Percentiles rank a stretch among this genome's conserved stretches.
phyloP scores from a whole-genome alignment of 2,888 invertebrate genomes.

The Nymphalis urticae region DNA sequence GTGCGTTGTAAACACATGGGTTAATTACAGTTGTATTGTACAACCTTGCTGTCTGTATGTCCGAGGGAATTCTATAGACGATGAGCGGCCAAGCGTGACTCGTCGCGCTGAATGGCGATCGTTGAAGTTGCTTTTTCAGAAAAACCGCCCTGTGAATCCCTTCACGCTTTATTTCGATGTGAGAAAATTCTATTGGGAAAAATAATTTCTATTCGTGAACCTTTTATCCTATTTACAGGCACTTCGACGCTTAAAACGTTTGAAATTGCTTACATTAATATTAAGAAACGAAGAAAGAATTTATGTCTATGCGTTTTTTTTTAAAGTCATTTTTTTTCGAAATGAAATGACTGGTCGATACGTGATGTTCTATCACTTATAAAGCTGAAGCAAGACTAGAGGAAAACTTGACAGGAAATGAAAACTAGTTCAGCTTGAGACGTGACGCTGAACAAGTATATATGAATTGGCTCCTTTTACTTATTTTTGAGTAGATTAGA shows the following conservation, averaged over 20 bases:
- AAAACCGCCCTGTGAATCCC: constrained; percentile 40
- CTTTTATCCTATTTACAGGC: constrained; percentile 55
- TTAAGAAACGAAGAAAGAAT: constrained; percentile 1
- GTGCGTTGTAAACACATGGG: no score
- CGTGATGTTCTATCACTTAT: no score
- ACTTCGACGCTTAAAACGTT: constrained; percentile 45
- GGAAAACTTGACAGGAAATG: no score
- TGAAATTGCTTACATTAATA: constrained; percentile 40
- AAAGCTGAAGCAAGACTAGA: no score
- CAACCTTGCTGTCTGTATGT: constrained; percentile 19
- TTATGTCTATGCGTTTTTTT: background rate
- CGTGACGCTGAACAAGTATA: no score
- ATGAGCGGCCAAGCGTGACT: constrained; percentile 34
- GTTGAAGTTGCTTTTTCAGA: constrained; percentile 33
- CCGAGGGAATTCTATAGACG: constrained; percentile 24
- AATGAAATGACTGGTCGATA: no score
- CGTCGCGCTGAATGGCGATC: constrained; percentile 34
- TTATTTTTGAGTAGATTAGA: no score
- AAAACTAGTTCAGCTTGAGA: no score
- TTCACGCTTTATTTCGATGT: constrained; percentile 57
- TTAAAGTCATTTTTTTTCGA: background rate
- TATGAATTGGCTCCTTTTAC: no score
- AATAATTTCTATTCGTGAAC: constrained; percentile 63
- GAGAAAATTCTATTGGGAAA: constrained; percentile 68
- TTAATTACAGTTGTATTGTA: background rate